Conservation (phyloP, 1,140 invertebrate genomes). For the Drosophila novamexicana region DNA sequence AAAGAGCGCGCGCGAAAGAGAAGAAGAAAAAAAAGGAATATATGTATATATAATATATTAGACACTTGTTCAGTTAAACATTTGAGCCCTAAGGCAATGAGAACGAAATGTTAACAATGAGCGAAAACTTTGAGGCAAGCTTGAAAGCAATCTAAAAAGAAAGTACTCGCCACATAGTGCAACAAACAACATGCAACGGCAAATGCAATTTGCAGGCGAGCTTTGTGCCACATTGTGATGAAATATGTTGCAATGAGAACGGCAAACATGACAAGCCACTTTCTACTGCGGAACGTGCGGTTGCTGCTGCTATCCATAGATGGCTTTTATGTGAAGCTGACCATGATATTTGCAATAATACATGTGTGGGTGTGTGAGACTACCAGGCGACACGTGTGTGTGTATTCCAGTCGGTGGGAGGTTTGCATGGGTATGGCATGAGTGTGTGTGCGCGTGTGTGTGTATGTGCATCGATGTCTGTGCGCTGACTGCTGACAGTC, state of each 20-base stretch:
- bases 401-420: neutral
- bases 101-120: slow-evolving; percentile 52
- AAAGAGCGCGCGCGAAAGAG: slow-evolving; percentile 68
- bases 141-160: neutral
- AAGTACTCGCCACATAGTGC: neutral
- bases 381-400: slow-evolving; percentile 22
- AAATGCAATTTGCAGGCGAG: slow-evolving; percentile 27
- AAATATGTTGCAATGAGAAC: slow-evolving; percentile 16
- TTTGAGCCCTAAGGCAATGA: slow-evolving; percentile 37
- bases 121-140: slow-evolving; percentile 33
- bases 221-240: slow-evolving; percentile 31
- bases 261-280: slow-evolving; percentile 17
- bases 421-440: neutral
- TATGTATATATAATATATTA: slow-evolving; percentile 55
- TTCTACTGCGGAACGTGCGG: neutral
- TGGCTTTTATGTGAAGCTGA: slow-evolving; percentile 58
- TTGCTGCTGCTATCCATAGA: slow-evolving; percentile 18
- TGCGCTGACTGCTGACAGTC: slow-evolving; percentile 31
- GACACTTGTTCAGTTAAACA: slow-evolving; percentile 59
- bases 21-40: slow-evolving; percentile 72
- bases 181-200: slow-evolving; percentile 17
- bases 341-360: slow-evolving; percentile 62
- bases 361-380: neutral
- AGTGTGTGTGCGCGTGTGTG: neutral
- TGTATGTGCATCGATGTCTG: slow-evolving; percentile 12